Evolutionary conservation across 2,113 vertebrate species (phyloP), one percentile per base, ranked within the genome.

Genomic region (Rhagologus leucostigma): DNA sequence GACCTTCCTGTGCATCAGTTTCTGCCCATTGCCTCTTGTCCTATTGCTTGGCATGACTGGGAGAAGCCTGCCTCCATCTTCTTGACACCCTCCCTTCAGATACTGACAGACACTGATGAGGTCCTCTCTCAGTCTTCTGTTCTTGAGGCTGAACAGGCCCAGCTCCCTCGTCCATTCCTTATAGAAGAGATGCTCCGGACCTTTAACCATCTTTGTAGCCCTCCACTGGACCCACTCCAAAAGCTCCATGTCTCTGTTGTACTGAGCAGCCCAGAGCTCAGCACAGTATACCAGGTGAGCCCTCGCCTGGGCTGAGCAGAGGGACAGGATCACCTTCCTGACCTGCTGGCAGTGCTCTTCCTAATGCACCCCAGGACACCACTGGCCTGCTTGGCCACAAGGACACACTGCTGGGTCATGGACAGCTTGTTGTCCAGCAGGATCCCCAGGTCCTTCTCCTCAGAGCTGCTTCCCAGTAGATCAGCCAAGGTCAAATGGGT

Each of bases 361-460:
- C 67, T 50, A 57, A 50, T 10, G 26, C 18, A 13, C 15, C n/a
- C 21, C 41, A 26, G 57, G 67, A 37, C 1, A 22, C 14, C 17
- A 18, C 2, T 32, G 30, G 20, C 11, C 29, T 62, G 11, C 64
- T 14, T n/a, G 56, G 41, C 50, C 32, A 33, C 26, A 14, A 5
- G 26, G 17, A 3, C 75, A n/a, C 76, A 27, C 26, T 27, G 67
- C 2, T 57, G 50, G 32, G 1, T 65, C 50, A 9, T 6, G 27
- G 44, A 50, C 32, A 57, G 17, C 32, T 32, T 56, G 35, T 0
- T 42, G 35, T 19, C 8, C 57, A 64, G 0, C 42, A 80, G 49
- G 5, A 65, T 6, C 1, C 26, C 26, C 37, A 33, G 12, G 23
- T 57, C 11, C 16, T 71, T n/a, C 33, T 37, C 50, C 0, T 0